These are phyloP conservation scores for Megalonaias nervosa DNA, from an alignment of 1,140 invertebrate species.

Conservation along the genomic window DNA sequence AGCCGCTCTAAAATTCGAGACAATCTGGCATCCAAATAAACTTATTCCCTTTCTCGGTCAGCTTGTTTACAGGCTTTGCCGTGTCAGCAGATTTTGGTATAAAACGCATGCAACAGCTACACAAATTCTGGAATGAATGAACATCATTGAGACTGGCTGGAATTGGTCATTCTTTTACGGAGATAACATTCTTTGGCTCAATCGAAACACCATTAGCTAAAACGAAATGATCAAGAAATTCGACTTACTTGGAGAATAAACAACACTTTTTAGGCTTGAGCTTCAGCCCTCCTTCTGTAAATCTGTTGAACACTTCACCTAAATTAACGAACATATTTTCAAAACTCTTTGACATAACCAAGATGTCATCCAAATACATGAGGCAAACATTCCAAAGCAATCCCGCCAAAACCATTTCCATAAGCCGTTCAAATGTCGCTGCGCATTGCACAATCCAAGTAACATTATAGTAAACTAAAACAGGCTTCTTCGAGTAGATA, in stretches of 20 bases:
- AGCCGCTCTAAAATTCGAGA: slow-evolving; percentile 34
- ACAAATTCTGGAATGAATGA: slow-evolving; percentile 52
- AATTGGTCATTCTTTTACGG: slow-evolving; percentile 46
- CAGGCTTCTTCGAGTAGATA: too few species aligned
- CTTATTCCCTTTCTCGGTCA: slow-evolving; percentile 32
- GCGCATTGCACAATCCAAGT: too few species aligned
- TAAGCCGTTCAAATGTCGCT: slow-evolving; percentile 10
- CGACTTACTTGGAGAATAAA: slow-evolving; percentile 8
- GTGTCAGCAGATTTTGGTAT: too few species aligned
- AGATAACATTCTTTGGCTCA: slow-evolving; percentile 48
- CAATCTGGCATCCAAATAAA: slow-evolving; percentile 42
- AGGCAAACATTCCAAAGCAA: slow-evolving; percentile 20
- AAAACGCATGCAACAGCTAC: slow-evolving; percentile 48
- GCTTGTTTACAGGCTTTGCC: slow-evolving; percentile 30
- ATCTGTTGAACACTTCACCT: neutral
- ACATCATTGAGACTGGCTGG: too few species aligned
- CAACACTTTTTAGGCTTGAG: slow-evolving; percentile 16
- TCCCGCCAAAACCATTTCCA: slow-evolving; percentile 9
- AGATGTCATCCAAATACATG: slow-evolving; percentile 10
- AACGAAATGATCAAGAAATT: slow-evolving; percentile 10
- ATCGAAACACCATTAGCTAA: neutral
- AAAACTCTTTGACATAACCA: slow-evolving; percentile 14
- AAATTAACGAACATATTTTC: slow-evolving; percentile 10
- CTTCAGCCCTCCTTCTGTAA: slow-evolving; percentile 6
- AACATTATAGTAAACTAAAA: too few species aligned